Base-by-base conservation (phyloP, 64 coral and sea anemone species). In the Stichodactyla mertensii region DNA sequence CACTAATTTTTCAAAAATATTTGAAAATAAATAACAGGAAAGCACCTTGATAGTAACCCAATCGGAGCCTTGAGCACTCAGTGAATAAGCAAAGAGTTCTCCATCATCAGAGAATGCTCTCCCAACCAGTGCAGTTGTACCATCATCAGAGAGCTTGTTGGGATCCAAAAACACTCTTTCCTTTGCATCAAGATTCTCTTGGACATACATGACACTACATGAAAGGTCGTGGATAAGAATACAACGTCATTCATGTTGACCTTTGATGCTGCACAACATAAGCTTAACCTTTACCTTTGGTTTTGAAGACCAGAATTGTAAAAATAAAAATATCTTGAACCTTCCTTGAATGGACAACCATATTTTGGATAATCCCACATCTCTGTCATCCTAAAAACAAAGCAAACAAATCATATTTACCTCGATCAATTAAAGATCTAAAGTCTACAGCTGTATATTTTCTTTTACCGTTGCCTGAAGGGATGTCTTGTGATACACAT, bases 301-400 rank as follows among this genome's bases (percentile, higher is more conserved):
- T 99, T 99, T 88, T 99, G 93, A 54, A 99, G 56, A 16, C 97
- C 97, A 83, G 90, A 92, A 60, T 99, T 99, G 55, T 93, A 88
- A 74, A 94, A 95, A 64, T 95, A 99, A 59, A 95, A 99, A 82
- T 99, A 99, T 74, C 86, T 80, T 83, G 93, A 87, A 52, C 97
- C 93, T 83, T 87, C 86, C 55, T 99, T 99, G 64, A 92, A 95
- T 26, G 97, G 93, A 56, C 97, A 99, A 53, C 97, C 97, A 89
- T 95, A 92, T 54, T 99, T 99, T 6, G 97, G 97, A 74, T 95
- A 95, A 79, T 99, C 97, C 97, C 97, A 99, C 55, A 99, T 27
- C 27, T 99, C 91, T 27, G 97, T 99, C 55, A 99, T 16, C 84
- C 97, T 99, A 19, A 55, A 85, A 53, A 86, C 11, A 52, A 66